Evolutionary conservation across 2,113 vertebrate species (phyloP).

Genomic region (Donacobius atricapilla): DNA sequence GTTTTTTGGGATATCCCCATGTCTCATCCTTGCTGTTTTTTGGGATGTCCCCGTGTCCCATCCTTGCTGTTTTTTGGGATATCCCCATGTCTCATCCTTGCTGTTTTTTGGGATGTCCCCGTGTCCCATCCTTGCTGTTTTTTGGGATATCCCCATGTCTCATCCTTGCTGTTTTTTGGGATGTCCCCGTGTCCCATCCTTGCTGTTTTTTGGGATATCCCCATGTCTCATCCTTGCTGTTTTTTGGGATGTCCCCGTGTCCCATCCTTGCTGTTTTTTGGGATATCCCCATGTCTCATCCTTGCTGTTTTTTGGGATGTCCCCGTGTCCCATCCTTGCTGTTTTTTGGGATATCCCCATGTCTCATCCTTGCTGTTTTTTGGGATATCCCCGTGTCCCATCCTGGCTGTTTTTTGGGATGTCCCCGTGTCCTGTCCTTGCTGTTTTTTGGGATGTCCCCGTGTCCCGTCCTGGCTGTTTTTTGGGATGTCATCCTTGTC

Average conservation of each 20-base stretch:
- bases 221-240: fast-evolving
- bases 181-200: background rate
- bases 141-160: background rate
- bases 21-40: background rate
- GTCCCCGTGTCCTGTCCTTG: background rate
- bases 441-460: background rate
- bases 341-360: background rate
- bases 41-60: no score
- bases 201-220: background rate
- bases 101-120: background rate
- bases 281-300: no score
- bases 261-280: no score
- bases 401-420: background rate
- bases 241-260: background rate
- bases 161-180: background rate
- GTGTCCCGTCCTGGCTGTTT: background rate
- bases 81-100: no score
- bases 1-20: background rate
- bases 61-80: background rate
- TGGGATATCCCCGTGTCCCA: background rate
- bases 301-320: fast-evolving
- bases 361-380: background rate
- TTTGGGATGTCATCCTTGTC: background rate
- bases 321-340: no score
- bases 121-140: background rate